These are phyloP conservation scores for Drosophila pectinifera DNA, from an alignment of 1,140 invertebrate species.

Conservation along the genomic window DNA sequence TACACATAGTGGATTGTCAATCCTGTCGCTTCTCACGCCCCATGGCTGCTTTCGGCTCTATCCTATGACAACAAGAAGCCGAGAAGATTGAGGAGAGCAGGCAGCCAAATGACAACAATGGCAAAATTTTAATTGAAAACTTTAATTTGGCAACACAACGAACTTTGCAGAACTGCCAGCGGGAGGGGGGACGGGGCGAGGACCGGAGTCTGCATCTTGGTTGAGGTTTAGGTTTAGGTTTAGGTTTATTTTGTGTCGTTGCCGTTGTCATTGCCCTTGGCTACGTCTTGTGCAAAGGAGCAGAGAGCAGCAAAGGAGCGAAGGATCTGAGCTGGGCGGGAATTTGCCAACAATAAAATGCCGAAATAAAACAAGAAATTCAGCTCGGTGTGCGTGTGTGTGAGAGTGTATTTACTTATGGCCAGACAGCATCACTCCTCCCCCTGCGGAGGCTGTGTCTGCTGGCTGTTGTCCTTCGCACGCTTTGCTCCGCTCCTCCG, in stretches of 20 bases:
- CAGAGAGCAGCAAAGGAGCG: conserved; percentile 30
- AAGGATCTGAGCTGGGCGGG: conserved; percentile 55
- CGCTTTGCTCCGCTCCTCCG: conserved; percentile 39
- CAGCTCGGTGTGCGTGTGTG: conserved; percentile 22
- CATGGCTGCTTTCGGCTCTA: conserved; percentile 16
- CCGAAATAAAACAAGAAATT: conserved; percentile 80
- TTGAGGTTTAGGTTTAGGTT: conserved; percentile 51
- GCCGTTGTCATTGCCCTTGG: conserved; percentile 76
- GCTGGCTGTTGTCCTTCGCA: conserved; percentile 73
- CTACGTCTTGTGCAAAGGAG: conserved; percentile 66
- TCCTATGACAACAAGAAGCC: conserved; percentile 46
- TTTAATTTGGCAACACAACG: conserved; percentile 77
- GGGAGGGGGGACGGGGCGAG: neutral
- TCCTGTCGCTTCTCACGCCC: conserved; percentile 38
- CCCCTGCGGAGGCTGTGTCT: conserved; percentile 39
- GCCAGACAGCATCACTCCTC: conserved; percentile 79
- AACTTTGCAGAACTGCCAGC: conserved; percentile 35
- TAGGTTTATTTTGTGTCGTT: conserved; percentile 56
- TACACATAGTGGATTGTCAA: conserved; percentile 5
- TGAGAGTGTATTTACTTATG: conserved; percentile 44
- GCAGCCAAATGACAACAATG: conserved; percentile 64
- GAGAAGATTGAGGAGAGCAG: conserved; percentile 41
- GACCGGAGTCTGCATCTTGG: conserved; percentile 60
- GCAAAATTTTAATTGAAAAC: conserved; percentile 81
- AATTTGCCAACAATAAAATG: conserved; percentile 71